Percentiles rank a stretch among this genome's conserved stretches.
Conservation (phyloP, 2,797 vertebrate genomes). For the Holocentrus rufus region DNA sequence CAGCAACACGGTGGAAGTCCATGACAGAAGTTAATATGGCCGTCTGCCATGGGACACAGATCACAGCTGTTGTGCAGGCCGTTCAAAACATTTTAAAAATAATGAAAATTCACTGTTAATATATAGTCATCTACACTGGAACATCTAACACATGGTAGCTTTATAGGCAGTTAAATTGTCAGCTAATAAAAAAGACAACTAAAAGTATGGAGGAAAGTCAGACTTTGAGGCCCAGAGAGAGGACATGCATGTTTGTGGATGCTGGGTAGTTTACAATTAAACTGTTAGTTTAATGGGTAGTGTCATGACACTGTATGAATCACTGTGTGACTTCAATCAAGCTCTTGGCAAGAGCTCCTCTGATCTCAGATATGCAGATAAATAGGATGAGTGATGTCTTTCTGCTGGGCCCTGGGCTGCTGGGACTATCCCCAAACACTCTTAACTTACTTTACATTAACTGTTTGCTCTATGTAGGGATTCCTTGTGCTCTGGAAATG, state of each 20-base stretch:
- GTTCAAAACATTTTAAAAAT: background rate
- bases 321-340: conserved; percentile 75
- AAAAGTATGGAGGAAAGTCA: background rate
- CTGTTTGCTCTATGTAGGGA: too few relatives aligned
- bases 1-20: background rate
- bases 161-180: background rate
- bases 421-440: background rate
- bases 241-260: background rate
- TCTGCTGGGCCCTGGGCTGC: background rate
- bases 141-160: too few relatives aligned
- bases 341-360: conserved; percentile 50
- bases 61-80: background rate
- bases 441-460: too few relatives aligned
- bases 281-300: conserved; percentile 56
- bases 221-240: background rate
- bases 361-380: conserved; percentile 37
- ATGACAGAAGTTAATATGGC: background rate
- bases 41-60: too few relatives aligned
- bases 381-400: conserved; percentile 32
- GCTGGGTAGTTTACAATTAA: conserved; percentile 41
- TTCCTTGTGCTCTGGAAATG: background rate
- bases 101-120: background rate
- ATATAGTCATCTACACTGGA: background rate
- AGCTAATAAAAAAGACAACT: conserved; percentile 34
- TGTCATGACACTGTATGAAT: conserved; percentile 57